Percentiles rank a stretch among this genome's conserved stretches.
Conservation (phyloP, 1,140 invertebrate species). For the Drosophila parabipectinata region DNA sequence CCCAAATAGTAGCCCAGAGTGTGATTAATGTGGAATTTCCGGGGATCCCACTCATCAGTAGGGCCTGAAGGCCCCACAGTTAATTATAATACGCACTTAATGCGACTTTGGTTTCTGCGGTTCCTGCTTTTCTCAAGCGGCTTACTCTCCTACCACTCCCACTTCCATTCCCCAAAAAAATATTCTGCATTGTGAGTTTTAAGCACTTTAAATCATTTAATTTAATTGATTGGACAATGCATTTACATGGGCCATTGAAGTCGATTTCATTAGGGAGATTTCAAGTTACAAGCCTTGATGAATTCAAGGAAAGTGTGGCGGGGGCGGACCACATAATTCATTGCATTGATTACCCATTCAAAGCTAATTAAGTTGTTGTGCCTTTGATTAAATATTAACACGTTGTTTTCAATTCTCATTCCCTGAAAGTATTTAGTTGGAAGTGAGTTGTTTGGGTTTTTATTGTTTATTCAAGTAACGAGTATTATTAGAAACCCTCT, state of each 20-base stretch:
- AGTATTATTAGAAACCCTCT: too few relatives aligned
- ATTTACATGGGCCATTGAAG: too few relatives aligned
- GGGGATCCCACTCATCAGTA: background rate
- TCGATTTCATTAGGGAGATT: too few relatives aligned
- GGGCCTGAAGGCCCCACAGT: background rate
- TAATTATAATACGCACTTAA: constrained; percentile 19
- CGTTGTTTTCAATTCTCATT: background rate
- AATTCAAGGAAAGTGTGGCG: background rate
- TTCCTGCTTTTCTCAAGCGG: background rate
- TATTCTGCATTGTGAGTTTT: background rate
- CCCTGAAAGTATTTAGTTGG: too few relatives aligned
- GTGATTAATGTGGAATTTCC: background rate
- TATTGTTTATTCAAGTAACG: too few relatives aligned
- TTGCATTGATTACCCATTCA: background rate
- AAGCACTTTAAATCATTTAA: constrained; percentile 14
- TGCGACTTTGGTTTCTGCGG: constrained; percentile 11
- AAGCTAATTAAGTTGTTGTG: background rate
- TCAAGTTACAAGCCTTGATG: background rate
- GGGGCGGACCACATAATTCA: background rate
- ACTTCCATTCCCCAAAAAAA: background rate
- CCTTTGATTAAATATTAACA: background rate
- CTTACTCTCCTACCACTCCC: background rate
- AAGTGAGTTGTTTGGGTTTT: too few relatives aligned
- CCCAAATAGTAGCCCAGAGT: background rate
- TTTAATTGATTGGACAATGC: constrained; percentile 1